Percentiles rank a stretch among this genome's conserved stretches.
Conservation (phyloP, 2,888 invertebrate genomes). For the Fissipunctia ypsillon region DNA sequence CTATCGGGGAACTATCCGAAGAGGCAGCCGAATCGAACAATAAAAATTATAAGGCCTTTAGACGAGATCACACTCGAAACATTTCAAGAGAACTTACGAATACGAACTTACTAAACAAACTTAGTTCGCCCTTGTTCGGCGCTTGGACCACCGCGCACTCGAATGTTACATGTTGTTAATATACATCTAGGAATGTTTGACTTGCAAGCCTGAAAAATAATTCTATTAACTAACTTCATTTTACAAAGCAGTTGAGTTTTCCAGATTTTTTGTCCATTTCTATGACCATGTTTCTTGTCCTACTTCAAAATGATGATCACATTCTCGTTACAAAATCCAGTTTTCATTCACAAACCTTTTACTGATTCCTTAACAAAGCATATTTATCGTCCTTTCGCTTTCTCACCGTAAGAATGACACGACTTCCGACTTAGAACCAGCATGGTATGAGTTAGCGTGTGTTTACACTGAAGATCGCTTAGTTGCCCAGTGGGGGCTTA, state of each 20-base stretch:
- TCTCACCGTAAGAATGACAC: neutral
- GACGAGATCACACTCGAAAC: no score
- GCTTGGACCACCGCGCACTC: no score
- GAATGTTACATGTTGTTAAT: neutral
- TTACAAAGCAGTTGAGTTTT: neutral
- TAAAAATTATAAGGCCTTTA: no score
- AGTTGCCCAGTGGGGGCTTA: neutral
- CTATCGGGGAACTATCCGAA: no score
- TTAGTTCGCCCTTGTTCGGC: no score
- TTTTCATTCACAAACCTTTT: constrained; percentile 4
- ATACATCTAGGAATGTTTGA: neutral
- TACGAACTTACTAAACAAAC: no score
- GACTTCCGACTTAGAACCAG: constrained; percentile 34
- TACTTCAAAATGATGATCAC: no score
- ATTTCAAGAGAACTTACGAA: no score
- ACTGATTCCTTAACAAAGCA: neutral
- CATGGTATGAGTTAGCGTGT: constrained; percentile 1
- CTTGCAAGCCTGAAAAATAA: neutral
- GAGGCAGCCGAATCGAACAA: no score
- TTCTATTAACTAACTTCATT: neutral
- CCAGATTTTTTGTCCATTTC: neutral
- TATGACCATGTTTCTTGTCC: neutral
- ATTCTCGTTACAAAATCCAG: neutral
- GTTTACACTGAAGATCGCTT: constrained; percentile 26
- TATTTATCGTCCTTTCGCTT: constrained; percentile 7